A percentile compares a stretch with the other conserved stretches of the same genome.
Conservation (phyloP, 2,888 invertebrate species). For the Thelaira solivaga region DNA sequence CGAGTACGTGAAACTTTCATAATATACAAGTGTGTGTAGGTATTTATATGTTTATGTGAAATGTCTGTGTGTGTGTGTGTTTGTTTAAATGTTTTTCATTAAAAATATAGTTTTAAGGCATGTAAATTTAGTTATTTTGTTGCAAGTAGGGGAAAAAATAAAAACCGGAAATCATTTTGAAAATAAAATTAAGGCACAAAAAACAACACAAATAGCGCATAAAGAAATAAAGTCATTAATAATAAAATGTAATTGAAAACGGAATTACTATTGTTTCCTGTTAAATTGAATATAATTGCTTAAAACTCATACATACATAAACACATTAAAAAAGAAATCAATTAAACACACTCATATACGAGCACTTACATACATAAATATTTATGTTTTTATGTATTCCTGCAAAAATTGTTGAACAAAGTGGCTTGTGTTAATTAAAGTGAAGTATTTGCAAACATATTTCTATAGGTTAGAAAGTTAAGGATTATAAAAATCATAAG, state of each 20-base stretch:
- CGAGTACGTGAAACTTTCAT: constrained; percentile 52
- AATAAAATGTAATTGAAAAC: constrained; percentile 25
- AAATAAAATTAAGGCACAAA: not conserved
- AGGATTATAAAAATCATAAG: too few relatives aligned
- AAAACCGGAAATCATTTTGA: constrained; percentile 22
- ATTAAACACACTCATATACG: not conserved
- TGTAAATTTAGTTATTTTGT: too few relatives aligned
- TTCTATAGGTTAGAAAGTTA: too few relatives aligned
- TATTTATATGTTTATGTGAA: too few relatives aligned
- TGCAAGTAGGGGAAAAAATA: not conserved
- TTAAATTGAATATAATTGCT: not conserved
- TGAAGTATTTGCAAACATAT: too few relatives aligned
- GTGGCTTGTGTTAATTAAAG: too few relatives aligned
- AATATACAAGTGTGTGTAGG: constrained; percentile 7
- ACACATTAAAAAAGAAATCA: not conserved
- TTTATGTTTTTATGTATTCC: too few relatives aligned
- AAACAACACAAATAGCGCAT: not conserved
- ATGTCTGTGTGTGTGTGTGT: not conserved
- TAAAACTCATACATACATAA: not conserved
- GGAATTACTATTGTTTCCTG: constrained; percentile 40
- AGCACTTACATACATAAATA: too few relatives aligned
- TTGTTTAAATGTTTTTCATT: not conserved
- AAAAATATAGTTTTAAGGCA: constrained; percentile 4
- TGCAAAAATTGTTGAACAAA: too few relatives aligned
- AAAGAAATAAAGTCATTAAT: not conserved